Base-by-base conservation (phyloP, 2,113 vertebrate species). In the Fulmarus glacialis region DNA sequence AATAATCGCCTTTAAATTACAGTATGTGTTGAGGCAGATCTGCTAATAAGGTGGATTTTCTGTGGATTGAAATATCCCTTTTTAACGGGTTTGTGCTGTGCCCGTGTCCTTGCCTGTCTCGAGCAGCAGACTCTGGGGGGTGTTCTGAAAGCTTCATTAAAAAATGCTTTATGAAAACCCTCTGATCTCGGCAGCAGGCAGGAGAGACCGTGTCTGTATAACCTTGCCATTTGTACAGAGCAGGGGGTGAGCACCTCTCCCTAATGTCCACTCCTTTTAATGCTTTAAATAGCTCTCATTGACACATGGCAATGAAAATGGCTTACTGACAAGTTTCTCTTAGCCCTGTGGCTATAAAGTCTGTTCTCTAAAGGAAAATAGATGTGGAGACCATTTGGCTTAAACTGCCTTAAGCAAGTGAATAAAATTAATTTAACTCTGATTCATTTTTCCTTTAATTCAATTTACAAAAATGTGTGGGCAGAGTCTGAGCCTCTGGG, bases 401-500 rank as follows among this genome's bases (percentile, higher is more conserved):
- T 92, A 85, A 93, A 91, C 3, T 20, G 87, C 96, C 87, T 89
- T 70, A 80, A 96, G 96, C 95, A 88, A 97, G 56, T 59, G 90
- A 93, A 93, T 91, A 95, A 96, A 96, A 97, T 92, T 97, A 94
- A 95, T 97, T 90, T 93, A 97, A 91, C 80, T 94, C 83, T 93
- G 93, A 96, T 97, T 93, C 75, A 93, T 97, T 95, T 93, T 89
- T 71, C 75, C 82, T 86, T 93, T 96, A 97, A 95, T 95, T 97
- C 92, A 95, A 95, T 97, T 93, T 97, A 79, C 91, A 80, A 94
- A 95, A 96, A 50, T 85, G 84, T 72, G 30, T 20, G 0, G 91
- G 94, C 70, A 91, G 89, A 82, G 71, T 19, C 77, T 94, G 84
- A 95, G 96, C 97, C 96, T 79, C 64, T 91, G 94, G 93, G 87